Conservation (phyloP, 2,113 vertebrate species). For the Protobothrops flavoviridis region DNA sequence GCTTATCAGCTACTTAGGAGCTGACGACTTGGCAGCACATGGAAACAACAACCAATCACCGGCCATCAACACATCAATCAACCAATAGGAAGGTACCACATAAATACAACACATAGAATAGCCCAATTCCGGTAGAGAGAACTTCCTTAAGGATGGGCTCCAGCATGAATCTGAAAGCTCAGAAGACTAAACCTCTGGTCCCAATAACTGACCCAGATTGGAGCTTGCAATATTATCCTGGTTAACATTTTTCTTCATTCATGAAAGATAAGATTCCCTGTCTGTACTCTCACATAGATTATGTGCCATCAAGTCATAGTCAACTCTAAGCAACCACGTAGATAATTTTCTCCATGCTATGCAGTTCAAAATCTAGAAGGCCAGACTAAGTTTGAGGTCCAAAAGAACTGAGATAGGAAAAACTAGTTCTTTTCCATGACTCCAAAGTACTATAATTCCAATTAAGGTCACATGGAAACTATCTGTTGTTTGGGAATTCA, state of each 20-base stretch:
- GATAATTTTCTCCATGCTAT: background rate
- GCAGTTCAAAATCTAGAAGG: background rate
- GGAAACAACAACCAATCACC: background rate
- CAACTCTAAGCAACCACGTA: background rate
- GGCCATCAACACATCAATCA: background rate
- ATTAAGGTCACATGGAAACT: background rate
- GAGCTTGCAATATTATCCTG: background rate
- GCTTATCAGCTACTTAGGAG: background rate
- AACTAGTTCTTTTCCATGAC: background rate
- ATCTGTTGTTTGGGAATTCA: background rate
- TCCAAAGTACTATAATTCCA: background rate
- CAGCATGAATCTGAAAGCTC: background rate
- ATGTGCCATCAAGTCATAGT: background rate
- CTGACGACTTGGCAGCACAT: background rate
- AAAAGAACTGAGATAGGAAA: background rate
- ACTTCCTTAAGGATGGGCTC: background rate
- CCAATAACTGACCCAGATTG: background rate
- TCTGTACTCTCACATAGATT: background rate
- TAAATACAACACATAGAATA: background rate
- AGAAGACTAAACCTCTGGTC: background rate
- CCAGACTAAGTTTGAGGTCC: background rate
- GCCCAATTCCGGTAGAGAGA: background rate
- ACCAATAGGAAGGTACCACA: background rate
- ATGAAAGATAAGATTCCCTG: background rate
- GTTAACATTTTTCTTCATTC: background rate